Base-by-base conservation (phyloP, 2,888 invertebrate genomes). In the Rotaria macrura region DNA sequence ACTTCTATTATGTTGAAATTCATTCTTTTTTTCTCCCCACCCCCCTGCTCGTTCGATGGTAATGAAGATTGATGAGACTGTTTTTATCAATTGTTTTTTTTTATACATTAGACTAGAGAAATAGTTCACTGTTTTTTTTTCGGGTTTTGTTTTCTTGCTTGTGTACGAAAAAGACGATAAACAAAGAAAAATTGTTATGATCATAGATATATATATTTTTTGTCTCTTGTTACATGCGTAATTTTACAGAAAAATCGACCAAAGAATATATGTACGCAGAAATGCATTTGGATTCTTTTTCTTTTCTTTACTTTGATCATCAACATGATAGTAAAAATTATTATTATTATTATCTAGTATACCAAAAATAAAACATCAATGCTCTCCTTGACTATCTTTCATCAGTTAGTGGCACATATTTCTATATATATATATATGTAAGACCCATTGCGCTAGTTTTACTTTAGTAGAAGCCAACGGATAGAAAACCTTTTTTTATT, bases 61-160 rank as follows among this genome's bases (percentile, higher is more conserved):
- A 65, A 25, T 65, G 65, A 65, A 34, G 65, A 65, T 65, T 65
- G 65, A 65, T 34, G 65, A 65, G 65, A 65, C 65, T 65, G 65
- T 34, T 65, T 65, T 65, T 65, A 65, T 65, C 34, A 65, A 65
- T 65, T 65, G 65, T 65, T 65, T 20, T 65, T 65, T 65, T 65
- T 65, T n/a, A n/a, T n/a, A 57, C 29, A 20, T 20, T 65, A 65
- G 65, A 65, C 65, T 65, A 34, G 65, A 65, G 65, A 34, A 65
- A 65, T 7, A 65, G 65, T 65, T 65, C 65, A n/a, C n/a, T n/a
- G n/a, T n/a, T 20, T 20, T 65, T 65, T 65, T 65, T 65, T 65
- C 38, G 34, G 34, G n/a, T 65, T 49, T 49, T 49, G 17, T 49
- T 49, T 49, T 65, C 34, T 34, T 65, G 65, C 65, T 65, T 65